Evolutionary conservation across 2,113 vertebrate species (phyloP).

Genomic region (Etia nguti): DNA sequence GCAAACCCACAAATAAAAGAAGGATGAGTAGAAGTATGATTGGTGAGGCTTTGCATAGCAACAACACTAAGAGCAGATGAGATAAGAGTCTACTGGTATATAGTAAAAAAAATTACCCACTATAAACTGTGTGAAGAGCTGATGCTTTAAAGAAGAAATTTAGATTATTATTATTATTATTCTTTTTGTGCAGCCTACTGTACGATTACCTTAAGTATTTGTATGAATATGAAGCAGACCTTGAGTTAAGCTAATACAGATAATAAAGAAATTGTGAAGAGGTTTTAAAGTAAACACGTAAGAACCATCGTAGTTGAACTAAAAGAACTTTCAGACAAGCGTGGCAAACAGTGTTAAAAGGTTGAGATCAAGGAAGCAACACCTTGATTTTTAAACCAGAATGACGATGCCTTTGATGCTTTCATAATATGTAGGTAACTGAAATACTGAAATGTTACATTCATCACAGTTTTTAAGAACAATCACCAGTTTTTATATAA

Average conservation of each 20-base stretch:
- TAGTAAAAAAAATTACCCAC: background rate
- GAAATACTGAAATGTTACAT: background rate
- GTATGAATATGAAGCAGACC: background rate
- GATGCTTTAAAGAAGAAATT: background rate
- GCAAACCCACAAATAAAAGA: background rate
- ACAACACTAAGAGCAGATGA: background rate
- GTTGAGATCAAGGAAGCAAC: background rate
- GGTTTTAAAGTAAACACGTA: background rate
- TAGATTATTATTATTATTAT: background rate
- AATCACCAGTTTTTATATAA: background rate
- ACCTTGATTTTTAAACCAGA: background rate
- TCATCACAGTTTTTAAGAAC: background rate
- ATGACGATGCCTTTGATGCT: background rate
- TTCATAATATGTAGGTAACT: background rate
- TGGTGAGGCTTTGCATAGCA: background rate
- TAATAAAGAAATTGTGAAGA: background rate
- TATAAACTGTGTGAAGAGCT: background rate
- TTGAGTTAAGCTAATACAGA: background rate
- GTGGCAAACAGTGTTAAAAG: background rate
- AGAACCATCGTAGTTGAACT: background rate
- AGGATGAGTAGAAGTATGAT: background rate
- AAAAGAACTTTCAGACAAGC: background rate
- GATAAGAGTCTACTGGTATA: background rate
- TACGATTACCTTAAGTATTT: background rate
- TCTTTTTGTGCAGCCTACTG: background rate